Percentiles rank a stretch among this genome's conserved stretches.
phyloP scores from a whole-genome alignment of 2,888 invertebrate genomes.

The Polydrusus cervinus region DNA sequence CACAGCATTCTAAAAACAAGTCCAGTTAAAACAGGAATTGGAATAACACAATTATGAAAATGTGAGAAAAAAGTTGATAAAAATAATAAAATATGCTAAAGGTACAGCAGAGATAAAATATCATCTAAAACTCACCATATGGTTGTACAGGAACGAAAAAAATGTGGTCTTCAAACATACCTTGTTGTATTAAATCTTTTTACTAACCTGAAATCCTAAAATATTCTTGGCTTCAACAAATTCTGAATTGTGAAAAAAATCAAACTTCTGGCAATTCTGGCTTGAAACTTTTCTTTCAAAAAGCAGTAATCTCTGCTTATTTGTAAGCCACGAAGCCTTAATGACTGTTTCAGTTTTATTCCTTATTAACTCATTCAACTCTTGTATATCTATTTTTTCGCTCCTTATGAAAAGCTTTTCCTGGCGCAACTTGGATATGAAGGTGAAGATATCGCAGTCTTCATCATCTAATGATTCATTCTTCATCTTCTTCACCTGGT shows the following conservation, averaged over 20 bases:
- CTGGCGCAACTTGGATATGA: constrained; percentile 82
- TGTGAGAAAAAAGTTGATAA: background rate
- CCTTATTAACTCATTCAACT: constrained; percentile 80
- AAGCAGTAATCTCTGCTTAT: constrained; percentile 87
- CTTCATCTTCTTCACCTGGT: constrained; percentile 59
- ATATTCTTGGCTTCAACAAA: constrained; percentile 90
- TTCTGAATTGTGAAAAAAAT: constrained; percentile 76
- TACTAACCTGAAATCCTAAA: constrained; percentile 84
- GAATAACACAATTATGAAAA: background rate
- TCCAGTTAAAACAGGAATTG: constrained; percentile 35
- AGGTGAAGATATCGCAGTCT: constrained; percentile 70
- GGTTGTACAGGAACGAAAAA: no score
- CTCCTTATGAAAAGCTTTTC: constrained; percentile 91
- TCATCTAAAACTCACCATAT: no score
- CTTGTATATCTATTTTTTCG: constrained; percentile 87
- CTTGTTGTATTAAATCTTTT: no score
- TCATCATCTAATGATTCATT: constrained; percentile 61
- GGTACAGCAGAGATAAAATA: no score
- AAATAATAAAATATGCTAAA: background rate
- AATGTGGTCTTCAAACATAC: no score
- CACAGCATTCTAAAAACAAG: constrained; percentile 71
- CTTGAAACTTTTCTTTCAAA: constrained; percentile 84
- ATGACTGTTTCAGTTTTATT: constrained; percentile 76
- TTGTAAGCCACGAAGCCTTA: constrained; percentile 90
- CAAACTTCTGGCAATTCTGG: constrained; percentile 81